Evolutionary conservation across 2,113 vertebrate species (phyloP).

Genomic region (Onychostoma macrolepis): DNA sequence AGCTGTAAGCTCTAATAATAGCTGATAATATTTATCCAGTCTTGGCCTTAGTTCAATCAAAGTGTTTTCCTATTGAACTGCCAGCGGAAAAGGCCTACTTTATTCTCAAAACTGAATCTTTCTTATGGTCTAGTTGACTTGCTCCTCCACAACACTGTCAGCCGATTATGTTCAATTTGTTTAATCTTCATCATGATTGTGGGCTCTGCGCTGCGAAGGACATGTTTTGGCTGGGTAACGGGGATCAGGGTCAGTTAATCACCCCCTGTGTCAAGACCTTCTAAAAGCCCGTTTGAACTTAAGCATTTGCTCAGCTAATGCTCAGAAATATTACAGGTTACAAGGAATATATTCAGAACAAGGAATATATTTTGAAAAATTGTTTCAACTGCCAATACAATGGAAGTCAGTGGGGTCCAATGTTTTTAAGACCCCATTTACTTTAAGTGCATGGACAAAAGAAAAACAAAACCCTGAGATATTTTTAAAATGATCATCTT

Average conservation of each 20-base stretch:
- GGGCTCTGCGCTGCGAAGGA: background rate
- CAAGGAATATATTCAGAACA: too few species aligned
- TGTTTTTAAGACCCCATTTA: background rate
- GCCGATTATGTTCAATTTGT: conserved; percentile 24
- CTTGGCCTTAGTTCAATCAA: background rate
- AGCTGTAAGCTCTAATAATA: too few species aligned
- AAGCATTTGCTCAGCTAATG: background rate
- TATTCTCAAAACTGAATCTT: background rate
- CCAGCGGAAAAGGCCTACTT: background rate
- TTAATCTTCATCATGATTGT: conserved; percentile 24
- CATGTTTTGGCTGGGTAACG: conserved; percentile 6
- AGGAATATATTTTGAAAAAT: too few species aligned
- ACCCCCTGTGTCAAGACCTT: background rate
- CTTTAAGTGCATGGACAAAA: background rate
- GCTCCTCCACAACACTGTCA: background rate
- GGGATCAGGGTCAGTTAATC: conserved; percentile 30
- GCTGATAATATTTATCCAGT: background rate
- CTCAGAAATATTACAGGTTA: conserved; percentile 11
- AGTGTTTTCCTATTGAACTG: background rate
- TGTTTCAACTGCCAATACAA: too few species aligned
- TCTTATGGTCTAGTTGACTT: background rate
- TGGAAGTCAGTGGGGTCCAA: background rate
- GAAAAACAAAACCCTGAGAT: background rate
- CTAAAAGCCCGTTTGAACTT: background rate
- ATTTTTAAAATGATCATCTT: background rate